Base-by-base conservation (phyloP, 2,113 vertebrate genomes). In the Perccottus glenii region DNA sequence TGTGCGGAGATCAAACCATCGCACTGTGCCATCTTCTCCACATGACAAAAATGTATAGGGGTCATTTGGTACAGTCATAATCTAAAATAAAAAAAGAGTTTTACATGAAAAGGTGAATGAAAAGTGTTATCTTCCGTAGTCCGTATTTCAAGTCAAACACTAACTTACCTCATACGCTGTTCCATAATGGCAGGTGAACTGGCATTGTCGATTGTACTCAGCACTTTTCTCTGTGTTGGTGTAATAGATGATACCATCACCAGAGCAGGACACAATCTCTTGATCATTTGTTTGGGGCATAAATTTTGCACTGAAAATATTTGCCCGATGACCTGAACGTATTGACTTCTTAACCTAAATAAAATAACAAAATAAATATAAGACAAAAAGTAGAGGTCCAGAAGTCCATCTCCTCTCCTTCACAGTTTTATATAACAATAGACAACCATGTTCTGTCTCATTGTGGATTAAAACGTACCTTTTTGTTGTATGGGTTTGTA, bases 301-400 rank as follows among this genome's bases (percentile, higher is more conserved):
- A 89, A 99, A 99, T 86, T 99, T 99, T 14, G 98, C 98, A 60
- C 97, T 98, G 91, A 99, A 99, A 90, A 99, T 98, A 71, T 99
- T 99, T 63, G 98, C 96, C 78, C 96, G 94, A 67, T 99, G 98
- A 77, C 98, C 96, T 60, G 98, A 99, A 69, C 95, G 96, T 88
- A 99, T 98, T 0, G 95, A 97, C 27, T 96, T 95, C 89, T 98
- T 95, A 83, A 99, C 95, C 98, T 99, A 74, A 61, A 38, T 14
- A 55, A n/a, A 32, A 11, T 44, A 10, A 42, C 6, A 4, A 38
- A 12, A 42, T n/a, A 38, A 36, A 11, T 11, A 2, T 36, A 47
- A 6, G 36, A 40, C 47, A 10, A 58, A 44, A 46, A 4, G 2
- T 12, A 44, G 56, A 10, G n/a, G 50, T 10, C n/a, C 49, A 46